These are phyloP conservation scores for Ascaphus truei DNA, from an alignment of 2,113 vertebrate genomes.

Conservation along the genomic window DNA sequence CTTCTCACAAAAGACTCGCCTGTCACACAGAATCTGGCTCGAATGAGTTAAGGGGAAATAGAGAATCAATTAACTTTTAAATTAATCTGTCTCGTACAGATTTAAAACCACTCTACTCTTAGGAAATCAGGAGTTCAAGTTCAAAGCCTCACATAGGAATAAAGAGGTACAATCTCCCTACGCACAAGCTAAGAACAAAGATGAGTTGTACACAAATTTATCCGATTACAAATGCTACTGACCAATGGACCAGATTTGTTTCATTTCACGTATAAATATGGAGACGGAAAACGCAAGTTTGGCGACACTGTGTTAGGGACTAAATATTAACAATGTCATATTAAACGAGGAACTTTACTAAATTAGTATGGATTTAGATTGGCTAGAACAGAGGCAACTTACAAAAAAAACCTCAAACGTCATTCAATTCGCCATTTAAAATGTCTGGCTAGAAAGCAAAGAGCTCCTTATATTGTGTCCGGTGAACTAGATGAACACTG, in stretches of 20 bases:
- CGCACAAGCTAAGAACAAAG: conserved; percentile 28
- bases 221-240: neutral
- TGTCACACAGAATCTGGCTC: conserved; percentile 16
- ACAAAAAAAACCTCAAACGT: neutral
- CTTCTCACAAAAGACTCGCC: conserved; percentile 36
- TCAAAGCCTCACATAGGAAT: conserved; percentile 19
- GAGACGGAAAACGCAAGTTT: too few species aligned
- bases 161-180: conserved; percentile 1
- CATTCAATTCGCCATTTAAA: neutral
- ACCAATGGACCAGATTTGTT: too few species aligned
- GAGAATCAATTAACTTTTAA: conserved; percentile 42
- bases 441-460: neutral
- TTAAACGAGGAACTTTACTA: neutral
- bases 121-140: conserved; percentile 19
- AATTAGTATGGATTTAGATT: neutral
- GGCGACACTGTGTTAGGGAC: neutral
- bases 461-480: neutral
- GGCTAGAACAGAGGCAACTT: neutral
- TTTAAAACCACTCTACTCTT: neutral
- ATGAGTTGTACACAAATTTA: neutral
- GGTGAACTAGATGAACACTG: neutral
- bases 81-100: conserved; percentile 35
- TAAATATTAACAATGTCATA: neutral
- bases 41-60: conserved; percentile 42
- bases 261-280: too few species aligned